Evolutionary conservation across 2,797 vertebrate genomes (phyloP), one percentile per base, ranked within the genome.

Genomic region (Phrynocephalus forsythii): DNA sequence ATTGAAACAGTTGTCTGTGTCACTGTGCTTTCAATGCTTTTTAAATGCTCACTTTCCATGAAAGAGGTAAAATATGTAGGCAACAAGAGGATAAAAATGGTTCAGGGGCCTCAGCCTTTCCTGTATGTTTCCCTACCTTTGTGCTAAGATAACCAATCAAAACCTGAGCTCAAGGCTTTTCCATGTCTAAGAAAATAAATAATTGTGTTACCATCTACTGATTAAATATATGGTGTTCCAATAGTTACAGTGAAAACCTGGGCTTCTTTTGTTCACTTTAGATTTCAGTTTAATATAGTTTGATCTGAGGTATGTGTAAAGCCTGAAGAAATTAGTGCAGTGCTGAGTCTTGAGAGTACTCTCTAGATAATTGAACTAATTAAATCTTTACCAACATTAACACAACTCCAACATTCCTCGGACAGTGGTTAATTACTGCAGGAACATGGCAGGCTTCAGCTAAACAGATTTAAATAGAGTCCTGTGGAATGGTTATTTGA

Each of bases 401-500:
- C 96, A 97, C 96, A 97, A 97, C 95, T 96, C 92, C 86, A 86
- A 96, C 97, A 96, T 97, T 98, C 96, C 96, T 97, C 96, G 96
- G 96, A 97, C 97, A 96, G 96, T 96, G 97, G 96, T 96, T 97
- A 97, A 98, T 98, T 98, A 98, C 95, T 97, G 96, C 95, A 92
- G 89, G 97, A 97, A 96, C 97, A 96, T 97, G 95, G 96, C 91
- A 91, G 95, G 96, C 97, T 97, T 96, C 96, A 97, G 96, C 97
- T 96, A 96, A 97, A 98, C 97, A 98, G 95, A 97, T 96, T 96
- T 97, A 97, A 96, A 97, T 96, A 97, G 96, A 97, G 96, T 97
- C 96, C 95, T 94, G 94, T 96, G 95, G 96, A 97, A 97, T 96
- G 96, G 95, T 96, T 95, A 97, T 96, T 44, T 96, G 95, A 97